phyloP scores from a whole-genome alignment of 2,797 vertebrate genomes.

The Pseudochromis fuscus region DNA sequence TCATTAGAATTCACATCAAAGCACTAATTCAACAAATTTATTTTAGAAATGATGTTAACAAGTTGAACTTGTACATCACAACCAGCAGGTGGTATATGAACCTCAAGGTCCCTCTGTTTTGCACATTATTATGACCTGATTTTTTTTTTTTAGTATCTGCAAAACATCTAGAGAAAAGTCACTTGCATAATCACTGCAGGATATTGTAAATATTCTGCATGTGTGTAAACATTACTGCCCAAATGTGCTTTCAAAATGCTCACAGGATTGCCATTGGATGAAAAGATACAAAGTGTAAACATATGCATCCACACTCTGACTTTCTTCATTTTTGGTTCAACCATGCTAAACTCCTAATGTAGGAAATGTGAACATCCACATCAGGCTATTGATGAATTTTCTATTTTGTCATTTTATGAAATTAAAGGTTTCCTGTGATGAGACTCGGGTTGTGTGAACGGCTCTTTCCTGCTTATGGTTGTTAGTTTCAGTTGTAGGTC shows the following conservation, averaged over 20 bases:
- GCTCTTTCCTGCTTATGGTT: too few relatives aligned
- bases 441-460: not conserved
- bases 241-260: not conserved
- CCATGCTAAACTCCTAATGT: too few relatives aligned
- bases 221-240: not conserved
- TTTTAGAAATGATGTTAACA: not conserved
- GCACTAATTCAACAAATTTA: constrained; percentile 4
- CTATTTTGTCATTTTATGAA: not conserved
- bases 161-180: too few relatives aligned
- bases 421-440: too few relatives aligned
- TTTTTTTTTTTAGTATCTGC: not conserved
- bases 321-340: too few relatives aligned
- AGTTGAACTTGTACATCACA: not conserved
- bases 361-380: too few relatives aligned
- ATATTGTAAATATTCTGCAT: too few relatives aligned
- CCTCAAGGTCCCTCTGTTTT: not conserved
- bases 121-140: too few relatives aligned
- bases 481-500: not conserved
- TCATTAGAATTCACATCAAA: constrained; percentile 13
- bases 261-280: not conserved
- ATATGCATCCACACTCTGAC: too few relatives aligned
- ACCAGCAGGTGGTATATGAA: not conserved
- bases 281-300: not conserved
- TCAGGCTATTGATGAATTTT: too few relatives aligned
- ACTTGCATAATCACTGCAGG: too few relatives aligned